Evolutionary conservation across 2,888 invertebrate genomes (phyloP).

Genomic region (Idaea dimidiata): DNA sequence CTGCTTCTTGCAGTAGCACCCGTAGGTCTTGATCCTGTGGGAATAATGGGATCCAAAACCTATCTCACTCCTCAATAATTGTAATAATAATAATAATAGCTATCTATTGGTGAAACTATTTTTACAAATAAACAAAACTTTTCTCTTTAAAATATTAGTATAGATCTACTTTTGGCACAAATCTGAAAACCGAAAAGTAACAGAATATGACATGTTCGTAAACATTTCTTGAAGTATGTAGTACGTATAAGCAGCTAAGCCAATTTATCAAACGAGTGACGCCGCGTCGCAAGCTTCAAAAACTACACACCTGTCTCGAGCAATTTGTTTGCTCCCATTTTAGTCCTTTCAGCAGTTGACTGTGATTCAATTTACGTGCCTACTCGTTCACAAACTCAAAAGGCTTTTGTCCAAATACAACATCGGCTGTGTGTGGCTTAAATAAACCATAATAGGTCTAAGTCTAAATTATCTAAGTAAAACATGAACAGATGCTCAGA

Average conservation of each 20-base stretch:
- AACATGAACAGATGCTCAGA: not conserved
- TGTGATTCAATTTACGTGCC: conserved; percentile 53
- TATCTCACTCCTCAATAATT: no score
- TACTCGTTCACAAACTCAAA: conserved; percentile 32
- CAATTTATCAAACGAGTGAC: conserved; percentile 1
- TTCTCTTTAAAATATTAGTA: no score
- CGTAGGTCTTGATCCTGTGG: no score
- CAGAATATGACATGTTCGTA: no score
- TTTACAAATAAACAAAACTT: no score
- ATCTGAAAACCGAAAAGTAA: no score
- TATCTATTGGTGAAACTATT: no score
- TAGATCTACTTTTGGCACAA: no score
- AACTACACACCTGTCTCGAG: conserved; percentile 36
- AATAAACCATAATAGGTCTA: not conserved
- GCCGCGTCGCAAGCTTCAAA: not conserved
- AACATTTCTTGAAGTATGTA: not conserved
- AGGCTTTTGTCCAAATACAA: not conserved
- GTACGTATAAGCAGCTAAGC: not conserved
- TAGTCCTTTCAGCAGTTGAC: conserved; percentile 42
- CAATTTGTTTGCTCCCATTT: conserved; percentile 47
- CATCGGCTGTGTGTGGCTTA: conserved; percentile 5
- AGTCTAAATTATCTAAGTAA: not conserved
- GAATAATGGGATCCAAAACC: no score
- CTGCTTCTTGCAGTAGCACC: no score
- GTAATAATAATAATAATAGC: no score